A percentile compares a stretch with the other conserved stretches of the same genome.
Conservation (phyloP, 2,113 vertebrate genomes). For the Opisthocomus hoazin region DNA sequence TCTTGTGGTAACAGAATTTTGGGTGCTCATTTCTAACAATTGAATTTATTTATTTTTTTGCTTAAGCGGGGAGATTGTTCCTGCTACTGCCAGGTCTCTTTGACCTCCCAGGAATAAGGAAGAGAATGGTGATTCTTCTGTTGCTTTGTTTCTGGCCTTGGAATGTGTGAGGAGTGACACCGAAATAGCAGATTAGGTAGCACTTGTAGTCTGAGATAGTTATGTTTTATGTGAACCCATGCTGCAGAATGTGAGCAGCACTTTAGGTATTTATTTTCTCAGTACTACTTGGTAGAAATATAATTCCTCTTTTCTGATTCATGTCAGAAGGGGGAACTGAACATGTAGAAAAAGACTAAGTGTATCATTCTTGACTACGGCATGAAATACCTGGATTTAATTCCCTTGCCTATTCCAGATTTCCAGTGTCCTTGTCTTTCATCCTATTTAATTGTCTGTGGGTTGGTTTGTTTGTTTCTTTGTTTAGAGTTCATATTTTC, state of each 20-base stretch:
- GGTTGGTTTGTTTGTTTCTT: not conserved
- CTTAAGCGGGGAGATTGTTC: not conserved
- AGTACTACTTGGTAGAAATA: not conserved
- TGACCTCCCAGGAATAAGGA: not conserved
- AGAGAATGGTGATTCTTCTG: not conserved
- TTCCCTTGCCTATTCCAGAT: not conserved
- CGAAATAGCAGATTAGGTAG: not conserved
- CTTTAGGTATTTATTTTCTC: not conserved
- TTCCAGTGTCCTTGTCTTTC: not conserved
- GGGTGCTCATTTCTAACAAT: not conserved
- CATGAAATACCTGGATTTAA: not conserved
- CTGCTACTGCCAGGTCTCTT: not conserved
- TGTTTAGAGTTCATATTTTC: not conserved
- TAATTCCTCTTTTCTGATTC: not conserved
- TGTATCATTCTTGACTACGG: not conserved
- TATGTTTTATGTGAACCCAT: not conserved
- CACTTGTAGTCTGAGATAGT: not conserved
- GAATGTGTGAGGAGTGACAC: not conserved
- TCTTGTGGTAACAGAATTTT: not conserved
- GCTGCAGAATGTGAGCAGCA: not conserved
- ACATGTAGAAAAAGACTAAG: not conserved
- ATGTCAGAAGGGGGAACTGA: not conserved
- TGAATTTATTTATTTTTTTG: not conserved
- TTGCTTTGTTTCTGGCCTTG: not conserved
- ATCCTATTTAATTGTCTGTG: not conserved